Conservation (phyloP, 2,888 invertebrate genomes). For the Agonum fuliginosum region DNA sequence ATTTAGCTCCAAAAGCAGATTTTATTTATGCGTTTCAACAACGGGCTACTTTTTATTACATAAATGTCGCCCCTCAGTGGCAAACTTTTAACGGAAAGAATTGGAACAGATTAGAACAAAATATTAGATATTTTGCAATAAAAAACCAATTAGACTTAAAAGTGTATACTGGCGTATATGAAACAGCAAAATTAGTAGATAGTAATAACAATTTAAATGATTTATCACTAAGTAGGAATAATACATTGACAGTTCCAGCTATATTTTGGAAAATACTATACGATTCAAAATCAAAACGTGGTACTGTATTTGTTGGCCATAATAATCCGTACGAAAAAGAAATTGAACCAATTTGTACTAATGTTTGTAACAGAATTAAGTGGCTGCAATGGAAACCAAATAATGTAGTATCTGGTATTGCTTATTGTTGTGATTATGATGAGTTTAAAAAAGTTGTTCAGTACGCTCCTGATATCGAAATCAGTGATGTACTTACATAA, state of each 20-base stretch:
- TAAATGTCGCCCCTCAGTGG: constrained; percentile 83
- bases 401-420: constrained; percentile 75
- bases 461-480: constrained; percentile 72
- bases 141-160: constrained; percentile 68
- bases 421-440: constrained; percentile 78
- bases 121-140: constrained; percentile 72
- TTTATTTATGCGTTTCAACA: constrained; percentile 78
- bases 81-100: constrained; percentile 77
- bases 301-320: constrained; percentile 77
- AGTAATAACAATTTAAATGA: constrained; percentile 65
- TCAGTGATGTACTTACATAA: constrained; percentile 5
- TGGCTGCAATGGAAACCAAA: constrained; percentile 78
- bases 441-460: constrained; percentile 75
- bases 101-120: constrained; percentile 75
- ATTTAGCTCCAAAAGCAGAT: constrained; percentile 79
- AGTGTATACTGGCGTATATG: constrained; percentile 78
- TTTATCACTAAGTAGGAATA: constrained; percentile 65
- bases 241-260: constrained; percentile 71
- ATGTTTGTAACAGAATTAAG: constrained; percentile 75
- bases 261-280: constrained; percentile 78
- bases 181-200: constrained; percentile 76
- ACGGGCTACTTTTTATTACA: constrained; percentile 77
- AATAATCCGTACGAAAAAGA: constrained; percentile 76
- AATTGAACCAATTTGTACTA: constrained; percentile 66
- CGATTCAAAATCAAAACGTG: constrained; percentile 73